phyloP scores from a whole-genome alignment of 2,113 vertebrate species.

The Lamprotornis superbus region DNA sequence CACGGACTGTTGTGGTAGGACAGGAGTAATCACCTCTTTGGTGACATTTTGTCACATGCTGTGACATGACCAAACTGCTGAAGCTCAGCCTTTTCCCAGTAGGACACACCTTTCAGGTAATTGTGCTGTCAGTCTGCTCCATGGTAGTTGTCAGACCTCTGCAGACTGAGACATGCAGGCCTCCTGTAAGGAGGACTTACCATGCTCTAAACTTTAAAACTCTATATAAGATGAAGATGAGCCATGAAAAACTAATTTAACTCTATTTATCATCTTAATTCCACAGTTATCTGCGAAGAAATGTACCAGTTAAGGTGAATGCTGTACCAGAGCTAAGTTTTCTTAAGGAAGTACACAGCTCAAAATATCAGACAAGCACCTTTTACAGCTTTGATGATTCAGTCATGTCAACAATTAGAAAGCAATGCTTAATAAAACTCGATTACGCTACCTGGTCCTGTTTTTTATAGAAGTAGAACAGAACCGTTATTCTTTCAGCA shows the following conservation, averaged over 20 bases:
- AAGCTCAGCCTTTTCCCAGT: background rate
- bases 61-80: background rate
- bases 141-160: background rate
- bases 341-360: background rate
- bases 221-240: background rate
- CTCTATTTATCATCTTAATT: background rate
- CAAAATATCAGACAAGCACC: background rate
- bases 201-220: background rate
- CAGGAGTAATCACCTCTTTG: background rate
- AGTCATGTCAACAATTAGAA: background rate
- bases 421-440: background rate
- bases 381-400: constrained; percentile 2
- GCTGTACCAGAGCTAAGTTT: background rate
- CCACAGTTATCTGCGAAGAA: background rate
- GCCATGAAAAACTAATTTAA: background rate
- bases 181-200: background rate
- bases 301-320: background rate
- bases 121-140: background rate
- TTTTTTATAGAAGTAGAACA: background rate
- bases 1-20: background rate
- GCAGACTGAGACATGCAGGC: background rate
- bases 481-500: background rate
- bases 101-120: background rate
- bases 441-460: background rate
- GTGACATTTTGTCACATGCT: background rate